These are phyloP conservation scores for Agrotis clavis DNA, from an alignment of 2,888 invertebrate genomes.

Conservation along the genomic window DNA sequence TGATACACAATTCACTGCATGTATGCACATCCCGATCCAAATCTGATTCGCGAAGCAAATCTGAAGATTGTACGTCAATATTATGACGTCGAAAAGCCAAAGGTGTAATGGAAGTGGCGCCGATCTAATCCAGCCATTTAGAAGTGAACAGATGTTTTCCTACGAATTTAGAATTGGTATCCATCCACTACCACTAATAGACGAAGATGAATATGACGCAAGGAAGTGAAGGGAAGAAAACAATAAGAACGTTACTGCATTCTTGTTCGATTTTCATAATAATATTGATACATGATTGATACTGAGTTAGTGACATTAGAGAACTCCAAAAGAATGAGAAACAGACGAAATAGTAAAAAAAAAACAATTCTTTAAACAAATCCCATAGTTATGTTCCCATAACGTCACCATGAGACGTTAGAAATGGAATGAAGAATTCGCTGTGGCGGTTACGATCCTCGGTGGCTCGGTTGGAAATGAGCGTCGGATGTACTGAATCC, in stretches of 20 bases:
- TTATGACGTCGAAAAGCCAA: slow-evolving; percentile 39
- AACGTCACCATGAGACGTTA: no score
- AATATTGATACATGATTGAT: neutral
- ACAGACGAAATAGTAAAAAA: neutral
- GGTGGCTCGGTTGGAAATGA: no score
- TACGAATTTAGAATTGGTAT: slow-evolving; percentile 43
- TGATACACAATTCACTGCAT: neutral
- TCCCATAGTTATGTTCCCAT: no score
- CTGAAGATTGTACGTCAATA: slow-evolving; percentile 27
- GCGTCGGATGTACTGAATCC: no score
- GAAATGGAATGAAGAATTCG: no score
- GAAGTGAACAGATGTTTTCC: slow-evolving; percentile 39
- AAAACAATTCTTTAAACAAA: slow-evolving; percentile 1
- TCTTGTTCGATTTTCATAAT: neutral
- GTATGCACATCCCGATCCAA: slow-evolving; percentile 2
- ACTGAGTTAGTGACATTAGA: neutral
- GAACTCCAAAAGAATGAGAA: neutral
- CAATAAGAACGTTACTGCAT: neutral
- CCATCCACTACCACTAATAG: slow-evolving; percentile 26
- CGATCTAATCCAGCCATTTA: slow-evolving; percentile 45
- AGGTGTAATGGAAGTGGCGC: slow-evolving; percentile 61
- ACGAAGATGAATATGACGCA: slow-evolving; percentile 32
- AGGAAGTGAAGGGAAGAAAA: slow-evolving; percentile 3
- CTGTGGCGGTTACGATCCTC: no score
- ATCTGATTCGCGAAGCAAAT: slow-evolving; percentile 21